Base-by-base conservation (phyloP, 1,140 invertebrate species). In the Leptoteleia sp. region DNA sequence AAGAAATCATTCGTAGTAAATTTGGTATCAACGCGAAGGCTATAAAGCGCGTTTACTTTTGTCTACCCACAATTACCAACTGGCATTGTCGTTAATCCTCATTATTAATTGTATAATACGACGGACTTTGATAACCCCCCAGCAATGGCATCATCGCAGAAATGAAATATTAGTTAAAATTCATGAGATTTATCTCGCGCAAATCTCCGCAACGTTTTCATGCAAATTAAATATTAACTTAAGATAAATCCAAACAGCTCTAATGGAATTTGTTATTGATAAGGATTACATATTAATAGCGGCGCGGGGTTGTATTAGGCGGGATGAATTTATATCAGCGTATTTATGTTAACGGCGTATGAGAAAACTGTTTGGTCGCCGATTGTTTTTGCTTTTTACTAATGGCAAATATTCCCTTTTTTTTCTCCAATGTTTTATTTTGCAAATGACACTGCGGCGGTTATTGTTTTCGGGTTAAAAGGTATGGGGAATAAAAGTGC, bases 331-430 rank as follows among this genome's bases (percentile, higher is more conserved):
- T 29, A 19, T 38, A 35, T 13, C 27, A 6, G 5, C 25, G 37
- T 5, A 22, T 43, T 54, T 52, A 29, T 42, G 19, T 37, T 72
- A n/a, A 48, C 16, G 7, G 11, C 38, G 57, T 55, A 55, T 55
- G 35, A 43, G 43, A 70, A 71, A 72, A 70, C n/a, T n/a, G n/a
- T 22, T 15, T 31, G 38, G 47, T 11, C 50, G 12, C 13, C 19
- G 35, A 65, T 42, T 42, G 25, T 29, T 5, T n/a, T n/a, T n/a
- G n/a, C n/a, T 38, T 38, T 65, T 75, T 73, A 19, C 50, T 31
- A 50, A 73, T 65, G 48, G 61, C 6, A 65, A 73, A 65, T 65
- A 73, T n/a, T n/a, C n/a, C 31, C 37, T 62, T 64, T 55, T 0
- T 29, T 19, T 11, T 7, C 15, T 7, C 15, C 35, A 42, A 43